These are phyloP conservation scores for Gnathonemus longibarbis DNA, from an alignment of 2,113 vertebrate species.

Conservation along the genomic window DNA sequence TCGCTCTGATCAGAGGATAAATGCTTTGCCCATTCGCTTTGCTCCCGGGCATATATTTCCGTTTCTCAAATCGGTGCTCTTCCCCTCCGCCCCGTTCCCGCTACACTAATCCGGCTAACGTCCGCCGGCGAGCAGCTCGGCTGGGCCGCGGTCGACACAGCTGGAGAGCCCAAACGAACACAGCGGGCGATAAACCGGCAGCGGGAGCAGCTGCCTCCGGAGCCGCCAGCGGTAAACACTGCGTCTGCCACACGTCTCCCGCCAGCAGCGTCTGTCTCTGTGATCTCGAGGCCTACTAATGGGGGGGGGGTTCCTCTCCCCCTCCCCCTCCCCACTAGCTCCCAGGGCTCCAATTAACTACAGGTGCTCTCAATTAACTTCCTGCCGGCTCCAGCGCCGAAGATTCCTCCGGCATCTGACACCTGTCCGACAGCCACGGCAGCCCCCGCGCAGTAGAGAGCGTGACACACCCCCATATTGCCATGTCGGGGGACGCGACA, in stretches of 20 bases:
- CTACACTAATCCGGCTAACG: background rate
- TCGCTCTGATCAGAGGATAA: background rate
- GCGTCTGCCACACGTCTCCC: background rate
- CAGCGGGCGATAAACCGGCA: background rate
- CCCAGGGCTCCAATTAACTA: slow-evolving; percentile 3
- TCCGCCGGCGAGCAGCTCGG: background rate
- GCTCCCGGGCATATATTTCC: background rate
- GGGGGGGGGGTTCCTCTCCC: background rate
- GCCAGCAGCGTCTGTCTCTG: background rate
- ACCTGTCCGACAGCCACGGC: background rate
- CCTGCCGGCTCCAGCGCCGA: background rate
- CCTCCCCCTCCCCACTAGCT: background rate
- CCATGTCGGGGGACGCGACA: background rate
- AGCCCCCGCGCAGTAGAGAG: background rate
- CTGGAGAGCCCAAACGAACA: background rate
- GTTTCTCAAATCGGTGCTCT: background rate
- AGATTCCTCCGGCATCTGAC: background rate
- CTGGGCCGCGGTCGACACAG: background rate
- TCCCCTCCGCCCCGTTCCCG: background rate
- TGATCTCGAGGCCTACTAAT: background rate
- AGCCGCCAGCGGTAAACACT: background rate
- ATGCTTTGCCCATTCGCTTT: background rate
- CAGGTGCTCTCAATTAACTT: slow-evolving; percentile 10
- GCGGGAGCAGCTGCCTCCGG: background rate
- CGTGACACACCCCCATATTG: background rate